Evolutionary conservation across 2,888 invertebrate species (phyloP).

Genomic region (Steinernema scapterisci): DNA sequence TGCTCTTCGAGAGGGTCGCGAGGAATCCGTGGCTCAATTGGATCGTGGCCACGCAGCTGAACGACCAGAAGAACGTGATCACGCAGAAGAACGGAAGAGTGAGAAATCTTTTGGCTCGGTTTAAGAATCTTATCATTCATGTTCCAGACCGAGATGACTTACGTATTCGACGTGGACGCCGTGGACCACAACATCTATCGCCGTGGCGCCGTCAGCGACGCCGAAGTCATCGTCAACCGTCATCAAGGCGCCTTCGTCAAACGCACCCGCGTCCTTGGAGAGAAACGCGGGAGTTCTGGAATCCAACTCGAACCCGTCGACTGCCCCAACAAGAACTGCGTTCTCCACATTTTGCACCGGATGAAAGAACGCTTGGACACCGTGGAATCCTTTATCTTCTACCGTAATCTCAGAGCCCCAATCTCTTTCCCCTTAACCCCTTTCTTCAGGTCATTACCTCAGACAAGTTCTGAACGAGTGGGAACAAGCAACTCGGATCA

Average conservation of each 20-base stretch:
- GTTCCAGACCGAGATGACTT: constrained; percentile 12
- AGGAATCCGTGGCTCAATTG: constrained; percentile 39
- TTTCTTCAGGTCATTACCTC: constrained; percentile 55
- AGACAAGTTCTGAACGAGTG: constrained; percentile 61
- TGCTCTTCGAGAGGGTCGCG: constrained; percentile 53
- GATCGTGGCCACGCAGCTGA: constrained; percentile 51
- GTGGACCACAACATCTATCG: constrained; percentile 16
- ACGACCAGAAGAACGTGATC: constrained; percentile 36
- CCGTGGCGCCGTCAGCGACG: constrained; percentile 7
- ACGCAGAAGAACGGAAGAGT: constrained; percentile 27
- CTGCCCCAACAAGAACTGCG: neutral
- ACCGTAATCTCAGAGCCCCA: constrained; percentile 29
- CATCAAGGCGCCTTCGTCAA: neutral
- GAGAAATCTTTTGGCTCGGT: too few relatives aligned
- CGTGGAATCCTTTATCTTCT: constrained; percentile 41
- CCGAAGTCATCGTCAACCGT: constrained; percentile 23
- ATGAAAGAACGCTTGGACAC: constrained; percentile 40
- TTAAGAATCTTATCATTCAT: neutral
- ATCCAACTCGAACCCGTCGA: neutral
- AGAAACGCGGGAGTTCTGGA: neutral
- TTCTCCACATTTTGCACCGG: constrained; percentile 29
- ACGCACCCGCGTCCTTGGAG: neutral
- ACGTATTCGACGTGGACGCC: constrained; percentile 22
- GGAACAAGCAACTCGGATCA: constrained; percentile 62
- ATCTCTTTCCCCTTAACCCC: neutral